phyloP scores from a whole-genome alignment of 2,888 invertebrate species.

The Gymnoscelis rufifasciata region DNA sequence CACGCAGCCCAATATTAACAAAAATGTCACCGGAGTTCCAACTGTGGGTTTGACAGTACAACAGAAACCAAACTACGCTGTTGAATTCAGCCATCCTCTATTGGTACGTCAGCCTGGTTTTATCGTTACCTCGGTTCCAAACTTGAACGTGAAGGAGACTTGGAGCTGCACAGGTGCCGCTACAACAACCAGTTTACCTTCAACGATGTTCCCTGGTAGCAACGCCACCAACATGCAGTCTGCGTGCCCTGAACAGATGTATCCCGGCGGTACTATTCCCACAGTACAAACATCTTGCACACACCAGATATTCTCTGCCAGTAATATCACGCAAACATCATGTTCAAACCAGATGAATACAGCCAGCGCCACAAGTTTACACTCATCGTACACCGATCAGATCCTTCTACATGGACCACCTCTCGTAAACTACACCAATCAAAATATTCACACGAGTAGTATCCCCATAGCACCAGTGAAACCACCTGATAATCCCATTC shows the following conservation, averaged over 20 bases:
- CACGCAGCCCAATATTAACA: conserved; percentile 68
- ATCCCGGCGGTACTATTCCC: conserved; percentile 20
- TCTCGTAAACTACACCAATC: conserved; percentile 57
- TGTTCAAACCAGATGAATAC: conserved; percentile 20
- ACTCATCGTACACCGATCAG: conserved; percentile 48
- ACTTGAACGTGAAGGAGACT: conserved; percentile 71
- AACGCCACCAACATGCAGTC: conserved; percentile 9
- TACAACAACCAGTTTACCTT: conserved; percentile 23
- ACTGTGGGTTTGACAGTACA: conserved; percentile 70
- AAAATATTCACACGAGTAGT: conserved; percentile 64
- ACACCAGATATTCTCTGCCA: conserved; percentile 39
- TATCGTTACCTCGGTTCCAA: conserved; percentile 77
- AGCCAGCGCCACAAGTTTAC: conserved; percentile 22
- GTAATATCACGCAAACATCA: conserved; percentile 10
- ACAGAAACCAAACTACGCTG: conserved; percentile 74
- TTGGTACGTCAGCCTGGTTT: conserved; percentile 71
- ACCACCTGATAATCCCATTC: conserved; percentile 71
- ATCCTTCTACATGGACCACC: conserved; percentile 62
- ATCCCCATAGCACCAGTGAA: conserved; percentile 71
- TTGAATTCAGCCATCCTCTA: conserved; percentile 73
- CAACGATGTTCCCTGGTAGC: conserved; percentile 35
- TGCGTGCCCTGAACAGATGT: conserved; percentile 15
- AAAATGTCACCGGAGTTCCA: conserved; percentile 65
- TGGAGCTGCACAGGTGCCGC: conserved; percentile 47
- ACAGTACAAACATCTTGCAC: conserved; percentile 39